Evolutionary conservation across 2,797 vertebrate species (phyloP), one percentile per base, ranked within the genome.

Genomic region (Ataeniobius toweri): DNA sequence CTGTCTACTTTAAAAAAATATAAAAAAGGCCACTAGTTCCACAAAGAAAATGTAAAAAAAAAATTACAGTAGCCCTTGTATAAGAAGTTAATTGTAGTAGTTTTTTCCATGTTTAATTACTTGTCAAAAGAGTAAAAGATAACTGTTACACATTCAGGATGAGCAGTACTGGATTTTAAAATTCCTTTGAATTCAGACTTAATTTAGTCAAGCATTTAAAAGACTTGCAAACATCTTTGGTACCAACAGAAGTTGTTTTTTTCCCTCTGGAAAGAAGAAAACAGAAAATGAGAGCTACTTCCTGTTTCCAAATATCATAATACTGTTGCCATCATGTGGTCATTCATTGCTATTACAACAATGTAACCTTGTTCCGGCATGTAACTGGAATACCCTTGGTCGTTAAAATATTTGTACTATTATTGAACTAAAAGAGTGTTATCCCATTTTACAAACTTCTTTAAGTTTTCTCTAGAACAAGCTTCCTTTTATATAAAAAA

Each of bases 251-350:
- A 10, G 6, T 26, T 53, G 51, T 50, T 76, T 68, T 75, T 55
- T 55, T 10, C 58, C n/a, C 50, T 75, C 55, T 74, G 4, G 28
- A 83, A 39, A 68, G 24, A 53, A 26, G 0, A 22, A 73, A 3
- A 46, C 7, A 31, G 10, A 39, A 39, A 36, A 55, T 5, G 0
- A 61, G 18, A 61, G 1, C 7, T 1, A 22, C n/a, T 73, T 63
- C 0, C 72, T 22, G 6, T 70, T 16, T 16, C 58, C 24, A 56
- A 1, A 81, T 39, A 44, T 24, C 46, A 78, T 28, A 53, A n/a
- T 90, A 84, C 89, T 90, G 88, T 86, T 94, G 92, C 92, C 92
- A 88, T 84, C 93, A 78, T 86, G 88, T 87, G 93, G 88, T 22
- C 31, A 2, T 46, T 0, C 0, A 2, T 7, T 2, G 12, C 78